These are phyloP conservation scores for Macrosoma leucophasiata DNA, from an alignment of 2,888 invertebrate species.

Conservation along the genomic window DNA sequence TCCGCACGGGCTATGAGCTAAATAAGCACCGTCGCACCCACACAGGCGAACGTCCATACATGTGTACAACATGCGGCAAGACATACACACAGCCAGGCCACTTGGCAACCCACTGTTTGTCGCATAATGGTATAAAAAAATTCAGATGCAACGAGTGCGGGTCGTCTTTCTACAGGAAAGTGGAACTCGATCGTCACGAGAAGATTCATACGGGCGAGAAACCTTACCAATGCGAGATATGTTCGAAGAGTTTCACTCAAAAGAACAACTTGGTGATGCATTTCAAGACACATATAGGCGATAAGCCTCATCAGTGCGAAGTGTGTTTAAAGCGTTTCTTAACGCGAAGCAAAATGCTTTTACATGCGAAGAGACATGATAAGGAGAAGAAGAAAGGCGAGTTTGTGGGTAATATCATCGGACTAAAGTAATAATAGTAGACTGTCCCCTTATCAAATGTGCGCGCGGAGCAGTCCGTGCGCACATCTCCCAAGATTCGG, in stretches of 20 bases:
- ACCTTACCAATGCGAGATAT: constrained; percentile 53
- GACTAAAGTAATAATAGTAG: no score
- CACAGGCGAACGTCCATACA: constrained; percentile 56
- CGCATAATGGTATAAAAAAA: constrained; percentile 54
- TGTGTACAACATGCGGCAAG: constrained; percentile 61
- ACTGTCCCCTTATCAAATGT: no score
- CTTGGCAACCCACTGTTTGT: constrained; percentile 49
- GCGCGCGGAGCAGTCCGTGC: no score
- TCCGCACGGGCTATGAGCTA: constrained; percentile 49
- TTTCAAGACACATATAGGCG: constrained; percentile 52
- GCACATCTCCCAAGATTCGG: no score
- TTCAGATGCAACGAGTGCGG: constrained; percentile 52
- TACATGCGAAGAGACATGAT: constrained; percentile 49
- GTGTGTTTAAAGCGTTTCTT: constrained; percentile 52
- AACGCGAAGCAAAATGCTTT: constrained; percentile 45
- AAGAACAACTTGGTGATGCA: constrained; percentile 62
- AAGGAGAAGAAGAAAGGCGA: constrained; percentile 43
- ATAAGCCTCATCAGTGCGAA: constrained; percentile 43
- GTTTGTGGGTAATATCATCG: no score
- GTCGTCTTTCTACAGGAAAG: constrained; percentile 53
- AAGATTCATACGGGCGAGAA: constrained; percentile 56
- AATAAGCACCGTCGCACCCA: constrained; percentile 55
- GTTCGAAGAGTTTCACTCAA: constrained; percentile 55
- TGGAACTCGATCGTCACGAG: constrained; percentile 54
- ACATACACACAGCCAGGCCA: constrained; percentile 61